Base-by-base conservation (phyloP, 1,140 invertebrate genomes). In the Ptiloglossa arizonensis region DNA sequence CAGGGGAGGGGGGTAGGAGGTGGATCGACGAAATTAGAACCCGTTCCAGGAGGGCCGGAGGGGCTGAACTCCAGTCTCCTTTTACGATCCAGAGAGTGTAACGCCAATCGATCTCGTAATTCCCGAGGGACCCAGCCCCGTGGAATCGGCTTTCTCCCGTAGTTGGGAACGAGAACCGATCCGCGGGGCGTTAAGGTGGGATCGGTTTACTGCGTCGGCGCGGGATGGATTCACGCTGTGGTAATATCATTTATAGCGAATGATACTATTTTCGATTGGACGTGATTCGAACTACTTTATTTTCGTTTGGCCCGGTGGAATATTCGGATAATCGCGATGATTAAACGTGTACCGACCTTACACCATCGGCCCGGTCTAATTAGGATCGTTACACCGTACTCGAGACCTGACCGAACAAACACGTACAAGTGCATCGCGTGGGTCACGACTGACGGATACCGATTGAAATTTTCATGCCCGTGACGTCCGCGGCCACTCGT, bases 21-120 rank as follows among this genome's bases (percentile, higher is more conserved):
- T n/a, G n/a, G n/a, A n/a, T 62, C 41, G 66, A 85, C 68, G 27
- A 69, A 86, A 79, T 86, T 86, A 86, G 82, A 86, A 86, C 22
- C 29, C 0, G 63, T 46, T 82, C 72, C 68, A 82, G 78, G 57
- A 79, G 57, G 56, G 52, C 50, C 11, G 32, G 64, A 50, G 35
- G 32, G 46, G 15, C n/a, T 15, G 15, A n/a, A 27, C 32, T 73
- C 57, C 35, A 70, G 46, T 62, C 67, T 70, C 67, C 54, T 71
- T 70, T 77, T 71, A 77, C 44, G 56, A 59, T 72, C 48, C 77
- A 79, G 77, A 32, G 3, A 35, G 60, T 52, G 22, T 19, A 66
- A 48, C 22, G 22, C 27, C 35, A 70, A 67, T 41, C 44, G 41
- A 35, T 41, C 69, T 59, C 60, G 46, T 57, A 54, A 54, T 63